These are phyloP conservation scores for Eurystomus glaucurus DNA, from an alignment of 2,797 vertebrate species.

Conservation along the genomic window DNA sequence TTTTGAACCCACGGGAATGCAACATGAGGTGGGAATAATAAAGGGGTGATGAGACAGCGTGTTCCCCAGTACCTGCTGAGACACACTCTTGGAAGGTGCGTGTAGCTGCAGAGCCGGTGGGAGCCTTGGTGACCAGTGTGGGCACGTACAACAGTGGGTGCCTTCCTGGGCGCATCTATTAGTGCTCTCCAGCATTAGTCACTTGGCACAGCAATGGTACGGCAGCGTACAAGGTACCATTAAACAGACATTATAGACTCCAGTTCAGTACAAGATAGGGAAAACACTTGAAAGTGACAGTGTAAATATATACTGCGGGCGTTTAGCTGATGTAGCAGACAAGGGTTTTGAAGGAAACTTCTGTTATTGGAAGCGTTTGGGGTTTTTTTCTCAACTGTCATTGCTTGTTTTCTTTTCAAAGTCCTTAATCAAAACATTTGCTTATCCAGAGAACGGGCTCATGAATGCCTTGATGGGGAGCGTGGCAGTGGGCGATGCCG, in stretches of 20 bases:
- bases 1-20: neutral
- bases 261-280: neutral
- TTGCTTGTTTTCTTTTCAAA: neutral
- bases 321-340: neutral
- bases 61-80: neutral
- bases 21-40: neutral
- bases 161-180: neutral
- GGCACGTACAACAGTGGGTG: accelerated
- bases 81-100: neutral
- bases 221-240: neutral
- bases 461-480: accelerated
- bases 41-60: neutral
- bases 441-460: neutral
- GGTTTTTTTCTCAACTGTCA: neutral
- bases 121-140: accelerated
- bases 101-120: neutral
- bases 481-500: accelerated
- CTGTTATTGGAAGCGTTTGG: neutral
- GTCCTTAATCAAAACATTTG: neutral
- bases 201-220: neutral
- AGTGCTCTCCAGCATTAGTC: neutral
- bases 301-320: neutral
- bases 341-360: slow-evolving; percentile 12
- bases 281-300: neutral
- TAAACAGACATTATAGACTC: neutral